Conservation (phyloP, 2,888 invertebrate genomes). For the Drosophila neotestacea region DNA sequence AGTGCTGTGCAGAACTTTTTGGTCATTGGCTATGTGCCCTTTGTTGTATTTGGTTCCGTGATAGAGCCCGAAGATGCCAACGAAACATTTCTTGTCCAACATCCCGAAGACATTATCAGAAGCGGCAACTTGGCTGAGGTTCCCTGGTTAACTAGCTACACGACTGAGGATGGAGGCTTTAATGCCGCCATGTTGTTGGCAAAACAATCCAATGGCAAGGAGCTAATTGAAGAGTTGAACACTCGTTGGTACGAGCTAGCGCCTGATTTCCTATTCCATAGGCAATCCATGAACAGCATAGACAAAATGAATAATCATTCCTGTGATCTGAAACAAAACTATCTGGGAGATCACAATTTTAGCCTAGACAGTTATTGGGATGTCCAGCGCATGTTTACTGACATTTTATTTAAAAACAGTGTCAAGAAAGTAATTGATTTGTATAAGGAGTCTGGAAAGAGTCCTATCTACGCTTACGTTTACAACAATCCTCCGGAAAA, state of each 20-base stretch:
- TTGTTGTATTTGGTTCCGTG: slow-evolving; percentile 4
- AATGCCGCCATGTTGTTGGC: slow-evolving; percentile 13
- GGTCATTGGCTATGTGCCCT: slow-evolving; percentile 14
- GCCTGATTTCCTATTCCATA: slow-evolving; percentile 11
- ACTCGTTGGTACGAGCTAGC: slow-evolving; percentile 16
- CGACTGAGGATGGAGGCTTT: slow-evolving; percentile 12
- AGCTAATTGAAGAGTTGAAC: slow-evolving; percentile 14
- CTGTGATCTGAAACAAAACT: background rate
- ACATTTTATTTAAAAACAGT: slow-evolving; percentile 88
- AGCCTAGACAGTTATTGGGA: slow-evolving; percentile 83
- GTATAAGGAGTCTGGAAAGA: slow-evolving; percentile 87
- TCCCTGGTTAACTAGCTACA: slow-evolving; percentile 8
- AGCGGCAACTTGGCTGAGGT: background rate
- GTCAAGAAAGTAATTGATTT: slow-evolving; percentile 87
- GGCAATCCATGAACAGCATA: background rate
- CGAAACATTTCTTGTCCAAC: background rate
- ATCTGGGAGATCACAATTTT: slow-evolving; percentile 10
- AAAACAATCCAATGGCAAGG: slow-evolving; percentile 13
- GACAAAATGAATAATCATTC: background rate
- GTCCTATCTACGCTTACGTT: slow-evolving; percentile 88
- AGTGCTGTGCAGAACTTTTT: slow-evolving; percentile 7
- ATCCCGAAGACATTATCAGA: slow-evolving; percentile 12
- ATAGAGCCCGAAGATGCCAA: slow-evolving; percentile 2
- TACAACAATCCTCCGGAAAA: slow-evolving; percentile 86
- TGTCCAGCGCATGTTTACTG: slow-evolving; percentile 87